Base-by-base conservation (phyloP, 2,888 invertebrate genomes). In the Lobophora halterata region DNA sequence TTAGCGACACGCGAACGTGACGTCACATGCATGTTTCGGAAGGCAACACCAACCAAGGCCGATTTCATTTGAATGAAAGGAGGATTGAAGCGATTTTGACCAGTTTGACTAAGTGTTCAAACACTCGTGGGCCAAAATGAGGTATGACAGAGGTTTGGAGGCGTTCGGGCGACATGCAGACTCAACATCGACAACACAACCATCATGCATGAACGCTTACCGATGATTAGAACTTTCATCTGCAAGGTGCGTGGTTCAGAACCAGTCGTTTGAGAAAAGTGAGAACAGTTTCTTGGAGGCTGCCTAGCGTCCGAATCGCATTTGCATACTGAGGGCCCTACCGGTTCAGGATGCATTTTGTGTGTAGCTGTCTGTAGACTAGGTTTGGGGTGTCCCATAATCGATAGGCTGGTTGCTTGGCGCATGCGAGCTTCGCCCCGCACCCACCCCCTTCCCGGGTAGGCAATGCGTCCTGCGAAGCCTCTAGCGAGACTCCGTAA, bases 21-120 rank as follows among this genome's bases (percentile, higher is more conserved):
- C 45, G 42, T 45, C 38, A 40, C 37, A 25, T 20, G 23, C 24
- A 26, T 21, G 33, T 45, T 38, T 29, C 10, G 24, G 25, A 35
- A 55, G 47, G 49, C 49, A 50, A 51, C 52, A 49, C 34, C 43
- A 55, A 51, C 53, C 61, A 66, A 70, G 68, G 67, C 50, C 52
- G 38, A 44, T 58, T 58, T 48, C 31, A 61, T 67, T 61, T 49
- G 49, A 47, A n/a, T n/a, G 38, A 53, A 18, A n/a, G 49, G 55
- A 16, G 18, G 58, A 55, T 30, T 37, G n/a, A 13, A 17, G 14
- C 20, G 17, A 9, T 40, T 12, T 12, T 20, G 14, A 33, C 18
- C 20, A 8, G 7, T 9, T n/a, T 20, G 19, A 19, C 14, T 28
- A 11, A 19, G 10, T 13, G 10, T 11, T 7, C 6, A 23, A 28